phyloP scores from a whole-genome alignment of 2,888 invertebrate genomes.

The Hemithea aestivaria region DNA sequence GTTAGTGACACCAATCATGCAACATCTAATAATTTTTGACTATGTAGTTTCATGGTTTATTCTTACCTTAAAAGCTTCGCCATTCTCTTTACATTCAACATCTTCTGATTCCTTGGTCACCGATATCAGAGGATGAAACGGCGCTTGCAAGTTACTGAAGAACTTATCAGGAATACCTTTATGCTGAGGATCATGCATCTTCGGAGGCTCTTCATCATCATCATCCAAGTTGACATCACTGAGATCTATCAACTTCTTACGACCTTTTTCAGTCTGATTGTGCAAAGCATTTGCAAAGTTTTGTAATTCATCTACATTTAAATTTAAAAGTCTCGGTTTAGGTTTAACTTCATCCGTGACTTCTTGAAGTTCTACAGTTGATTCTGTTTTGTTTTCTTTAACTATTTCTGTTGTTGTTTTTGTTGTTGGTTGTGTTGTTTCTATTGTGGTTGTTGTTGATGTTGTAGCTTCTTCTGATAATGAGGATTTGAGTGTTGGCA shows the following conservation, averaged over 20 bases:
- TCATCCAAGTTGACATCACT: conserved; percentile 88
- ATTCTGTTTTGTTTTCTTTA: conserved; percentile 33
- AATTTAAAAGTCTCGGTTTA: conserved; percentile 55
- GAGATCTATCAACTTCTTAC: conserved; percentile 76
- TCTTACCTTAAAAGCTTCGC: conserved; percentile 71
- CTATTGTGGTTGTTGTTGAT: conserved; percentile 13
- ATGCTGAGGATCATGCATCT: conserved; percentile 30
- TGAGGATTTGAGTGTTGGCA: conserved; percentile 27
- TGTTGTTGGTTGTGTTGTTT: conserved; percentile 21
- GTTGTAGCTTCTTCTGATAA: conserved; percentile 17
- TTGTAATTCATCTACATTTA: conserved; percentile 66
- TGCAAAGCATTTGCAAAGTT: conserved; percentile 65
- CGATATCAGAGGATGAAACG: conserved; percentile 53
- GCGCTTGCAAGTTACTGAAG: conserved; percentile 61
- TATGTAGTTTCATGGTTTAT: no score
- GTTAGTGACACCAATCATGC: no score
- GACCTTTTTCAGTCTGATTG: conserved; percentile 50
- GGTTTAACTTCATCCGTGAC: conserved; percentile 46
- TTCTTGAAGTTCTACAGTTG: conserved; percentile 33
- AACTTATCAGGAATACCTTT: conserved; percentile 62
- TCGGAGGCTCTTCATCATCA: conserved; percentile 72
- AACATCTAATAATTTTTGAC: no score
- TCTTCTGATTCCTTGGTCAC: conserved; percentile 54
- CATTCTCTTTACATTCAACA: conserved; percentile 67
- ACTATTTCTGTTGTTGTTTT: conserved; percentile 24